These are phyloP conservation scores for Scylla paramamosain DNA, from an alignment of 1,140 invertebrate species.

Conservation along the genomic window DNA sequence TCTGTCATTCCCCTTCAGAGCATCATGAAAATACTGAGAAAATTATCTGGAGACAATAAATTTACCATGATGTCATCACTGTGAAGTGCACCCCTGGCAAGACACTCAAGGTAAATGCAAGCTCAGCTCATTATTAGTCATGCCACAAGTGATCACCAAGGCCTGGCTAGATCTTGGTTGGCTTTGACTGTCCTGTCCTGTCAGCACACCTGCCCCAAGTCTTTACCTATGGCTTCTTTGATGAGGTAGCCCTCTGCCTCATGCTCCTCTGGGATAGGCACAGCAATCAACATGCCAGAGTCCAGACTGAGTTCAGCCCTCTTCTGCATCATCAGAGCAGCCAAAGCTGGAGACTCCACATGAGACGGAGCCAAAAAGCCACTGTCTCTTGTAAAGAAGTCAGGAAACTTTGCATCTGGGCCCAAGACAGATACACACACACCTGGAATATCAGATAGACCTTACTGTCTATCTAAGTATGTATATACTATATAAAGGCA, in stretches of 20 bases:
- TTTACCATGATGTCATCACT: too few relatives aligned
- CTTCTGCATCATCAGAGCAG: constrained; percentile 86
- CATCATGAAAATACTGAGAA: too few relatives aligned
- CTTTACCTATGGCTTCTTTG: constrained; percentile 73
- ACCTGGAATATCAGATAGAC: constrained; percentile 92
- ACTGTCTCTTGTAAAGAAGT: constrained; percentile 91
- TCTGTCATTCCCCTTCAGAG: too few relatives aligned
- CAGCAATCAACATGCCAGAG: constrained; percentile 93
- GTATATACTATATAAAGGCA: too few relatives aligned
- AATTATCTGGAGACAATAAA: too few relatives aligned
- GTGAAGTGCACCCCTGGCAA: too few relatives aligned
- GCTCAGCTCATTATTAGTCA: too few relatives aligned
- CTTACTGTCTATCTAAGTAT: neutral
- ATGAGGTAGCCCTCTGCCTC: constrained; percentile 84
- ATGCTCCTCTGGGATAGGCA: constrained; percentile 90
- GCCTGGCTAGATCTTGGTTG: too few relatives aligned
- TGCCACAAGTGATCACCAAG: too few relatives aligned
- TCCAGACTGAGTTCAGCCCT: constrained; percentile 84
- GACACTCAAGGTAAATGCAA: too few relatives aligned
- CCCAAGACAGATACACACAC: constrained; percentile 92
- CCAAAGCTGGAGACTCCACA: constrained; percentile 84
- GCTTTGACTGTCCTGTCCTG: too few relatives aligned
- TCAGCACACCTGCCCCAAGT: too few relatives aligned
- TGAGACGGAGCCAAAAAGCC: constrained; percentile 87
- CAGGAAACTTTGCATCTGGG: constrained; percentile 85